These are phyloP conservation scores for Lacanobia wlatinum DNA, from an alignment of 2,888 invertebrate species.

Conservation along the genomic window DNA sequence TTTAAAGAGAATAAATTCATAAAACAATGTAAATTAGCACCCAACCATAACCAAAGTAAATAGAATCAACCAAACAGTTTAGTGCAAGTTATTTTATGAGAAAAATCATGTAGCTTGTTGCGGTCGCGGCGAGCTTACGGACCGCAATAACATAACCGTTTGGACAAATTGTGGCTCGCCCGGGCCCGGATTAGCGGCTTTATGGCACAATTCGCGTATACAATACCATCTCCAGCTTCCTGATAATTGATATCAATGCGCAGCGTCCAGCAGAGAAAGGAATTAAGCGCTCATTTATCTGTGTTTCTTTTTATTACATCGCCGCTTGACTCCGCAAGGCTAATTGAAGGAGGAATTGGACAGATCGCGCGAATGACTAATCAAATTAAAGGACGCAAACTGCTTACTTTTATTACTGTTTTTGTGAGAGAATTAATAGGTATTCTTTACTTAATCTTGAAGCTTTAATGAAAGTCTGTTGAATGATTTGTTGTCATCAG, in stretches of 20 bases:
- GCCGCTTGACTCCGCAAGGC: conserved; percentile 73
- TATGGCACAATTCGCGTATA: conserved; percentile 86
- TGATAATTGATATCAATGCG: conserved; percentile 89
- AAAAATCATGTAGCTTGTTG: conserved; percentile 82
- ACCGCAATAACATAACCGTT: conserved; percentile 90
- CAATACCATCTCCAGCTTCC: conserved; percentile 79
- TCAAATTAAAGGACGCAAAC: conserved; percentile 63
- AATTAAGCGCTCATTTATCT: conserved; percentile 83
- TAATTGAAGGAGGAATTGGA: conserved; percentile 69
- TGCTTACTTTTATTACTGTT: conserved; percentile 58
- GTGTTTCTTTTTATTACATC: conserved; percentile 79
- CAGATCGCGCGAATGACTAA: conserved; percentile 67
- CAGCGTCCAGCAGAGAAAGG: conserved; percentile 78
- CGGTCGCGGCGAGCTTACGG: conserved; percentile 82
- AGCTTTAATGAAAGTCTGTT: background rate
- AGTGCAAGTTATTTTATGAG: conserved; percentile 79
- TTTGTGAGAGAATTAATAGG: conserved; percentile 15
- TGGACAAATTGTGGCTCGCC: conserved; percentile 88
- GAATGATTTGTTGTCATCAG: background rate
- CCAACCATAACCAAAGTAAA: conserved; percentile 34
- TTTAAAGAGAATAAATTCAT: background rate
- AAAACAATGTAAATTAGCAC: background rate
- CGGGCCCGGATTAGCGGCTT: conserved; percentile 87
- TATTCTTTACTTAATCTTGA: conserved; percentile 4
- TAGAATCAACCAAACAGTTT: conserved; percentile 72